Conservation (phyloP, 2,888 invertebrate genomes). For the Eilema sororculum region DNA sequence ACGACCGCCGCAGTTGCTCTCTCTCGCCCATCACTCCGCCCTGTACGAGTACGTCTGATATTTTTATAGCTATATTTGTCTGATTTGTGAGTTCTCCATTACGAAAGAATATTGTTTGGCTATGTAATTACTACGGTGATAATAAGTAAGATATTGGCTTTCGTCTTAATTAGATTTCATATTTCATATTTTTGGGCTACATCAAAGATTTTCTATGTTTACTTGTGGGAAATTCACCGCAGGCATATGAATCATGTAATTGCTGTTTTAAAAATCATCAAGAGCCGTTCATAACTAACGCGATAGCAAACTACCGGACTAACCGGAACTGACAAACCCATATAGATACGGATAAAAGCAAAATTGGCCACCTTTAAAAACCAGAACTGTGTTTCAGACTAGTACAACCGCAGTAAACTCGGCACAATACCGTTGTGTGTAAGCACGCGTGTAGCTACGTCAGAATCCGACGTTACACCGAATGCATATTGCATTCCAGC, state of each 20-base stretch:
- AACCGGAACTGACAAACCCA: no score
- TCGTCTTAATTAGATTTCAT: neutral
- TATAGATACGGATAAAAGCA: no score
- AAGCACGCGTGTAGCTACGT: constrained; percentile 3
- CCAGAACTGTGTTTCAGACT: no score
- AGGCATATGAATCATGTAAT: no score
- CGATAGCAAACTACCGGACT: no score
- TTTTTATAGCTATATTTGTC: constrained; percentile 36
- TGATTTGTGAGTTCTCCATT: constrained; percentile 34
- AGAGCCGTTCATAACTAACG: no score
- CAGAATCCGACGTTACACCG: constrained; percentile 13
- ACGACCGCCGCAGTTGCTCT: constrained; percentile 19
- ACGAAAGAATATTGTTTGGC: constrained; percentile 5
- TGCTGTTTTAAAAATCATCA: no score
- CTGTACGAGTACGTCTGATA: constrained; percentile 36
- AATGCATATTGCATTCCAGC: constrained; percentile 19
- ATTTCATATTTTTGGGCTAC: neutral
- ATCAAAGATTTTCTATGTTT: neutral
- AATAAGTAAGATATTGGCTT: constrained; percentile 4
- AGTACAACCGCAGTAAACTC: neutral
- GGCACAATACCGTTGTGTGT: neutral
- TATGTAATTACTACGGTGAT: neutral
- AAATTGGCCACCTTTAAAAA: no score
- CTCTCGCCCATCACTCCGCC: neutral
- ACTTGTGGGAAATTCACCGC: no score